Base-by-base conservation (phyloP, 2,888 invertebrate genomes). In the Chironomus tentans region DNA sequence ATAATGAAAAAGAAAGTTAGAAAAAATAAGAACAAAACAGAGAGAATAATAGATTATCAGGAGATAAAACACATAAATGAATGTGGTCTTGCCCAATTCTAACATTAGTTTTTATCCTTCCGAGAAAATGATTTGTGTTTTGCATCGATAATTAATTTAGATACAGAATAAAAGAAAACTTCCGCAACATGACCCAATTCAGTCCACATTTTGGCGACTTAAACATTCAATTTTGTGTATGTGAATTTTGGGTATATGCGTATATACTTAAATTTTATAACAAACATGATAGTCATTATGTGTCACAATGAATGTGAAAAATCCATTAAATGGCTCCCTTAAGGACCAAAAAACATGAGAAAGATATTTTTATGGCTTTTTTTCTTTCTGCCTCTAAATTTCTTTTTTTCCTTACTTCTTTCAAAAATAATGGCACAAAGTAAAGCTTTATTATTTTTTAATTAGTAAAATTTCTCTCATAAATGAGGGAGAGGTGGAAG, bases 401-500 rank as follows among this genome's bases (percentile, higher is more conserved):
- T 28, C 72, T 56, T 72, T 15, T 15, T 38, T 38, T 10, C 10
- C 10, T 2, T 7, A 10, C 38, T 38, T 38, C 4, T 10, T 38
- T 38, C 38, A 38, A 72, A 48, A 48, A 21, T 22, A 50, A 50
- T 71, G 70, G 7, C 10, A 50, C 7, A 18, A 56, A 56, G 18
- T 50, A 22, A 72, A 28, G 18, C 62, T 72, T 72, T 62, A 72
- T 72, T 61, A 72, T 72, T 72, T 72, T 72, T 72, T 72, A 72
- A 72, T 72, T 72, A 62, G 38, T 12, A 62, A 72, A 72, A 72
- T 72, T 72, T 62, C 62, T n/a, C 72, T 72, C 72, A 72, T 72
- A 72, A 72, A 65, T 24, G 65, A 65, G 6, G 18, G 56, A 18
- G 13, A 5, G 5, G 1, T 1, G 38, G 0, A 50, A 15, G 2